Conservation (phyloP, 92 coral and sea anemone genomes). For the Porites evermanni region DNA sequence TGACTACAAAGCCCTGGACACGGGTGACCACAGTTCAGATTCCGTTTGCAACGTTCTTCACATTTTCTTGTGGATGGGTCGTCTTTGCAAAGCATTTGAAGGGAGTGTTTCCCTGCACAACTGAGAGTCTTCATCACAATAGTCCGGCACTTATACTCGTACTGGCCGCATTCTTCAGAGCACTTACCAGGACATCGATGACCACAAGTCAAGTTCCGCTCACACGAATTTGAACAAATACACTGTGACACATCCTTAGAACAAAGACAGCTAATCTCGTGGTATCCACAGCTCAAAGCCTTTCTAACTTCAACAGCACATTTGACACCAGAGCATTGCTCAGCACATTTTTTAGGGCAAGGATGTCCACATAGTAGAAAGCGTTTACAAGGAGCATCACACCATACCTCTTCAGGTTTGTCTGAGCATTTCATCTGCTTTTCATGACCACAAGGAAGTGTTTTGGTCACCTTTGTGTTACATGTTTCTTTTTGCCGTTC, state of each 20-base stretch:
- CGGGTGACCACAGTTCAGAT: slow-evolving; percentile 74
- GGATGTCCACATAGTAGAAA: slow-evolving; percentile 67
- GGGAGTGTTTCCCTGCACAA: slow-evolving; percentile 54
- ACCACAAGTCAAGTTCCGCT: slow-evolving; percentile 57
- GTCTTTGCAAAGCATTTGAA: slow-evolving; percentile 18
- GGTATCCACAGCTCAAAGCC: slow-evolving; percentile 59
- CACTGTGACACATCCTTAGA: slow-evolving; percentile 2
- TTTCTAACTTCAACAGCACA: slow-evolving; percentile 23
- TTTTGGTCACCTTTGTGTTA: slow-evolving; percentile 2
- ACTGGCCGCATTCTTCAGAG: not conserved
- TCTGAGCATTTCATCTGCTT: slow-evolving; percentile 56
- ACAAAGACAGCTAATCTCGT: slow-evolving; percentile 57
- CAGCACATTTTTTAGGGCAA: slow-evolving; percentile 67
- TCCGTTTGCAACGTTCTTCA: slow-evolving; percentile 40
- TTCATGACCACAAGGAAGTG: slow-evolving; percentile 70
- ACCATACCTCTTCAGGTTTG: slow-evolving; percentile 35
- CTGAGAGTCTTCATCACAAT: slow-evolving; percentile 17
- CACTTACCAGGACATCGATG: slow-evolving; percentile 72
- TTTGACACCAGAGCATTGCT: slow-evolving; percentile 50
- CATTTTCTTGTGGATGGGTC: slow-evolving; percentile 43
- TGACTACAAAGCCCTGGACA: slow-evolving; percentile 70
- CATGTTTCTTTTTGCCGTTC: not conserved
- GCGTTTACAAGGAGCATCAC: slow-evolving; percentile 53
- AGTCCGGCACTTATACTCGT: not conserved
- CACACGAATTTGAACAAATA: not conserved